Evolutionary conservation across 2,888 invertebrate species (phyloP).

Genomic region (Cephus pygmeus): DNA sequence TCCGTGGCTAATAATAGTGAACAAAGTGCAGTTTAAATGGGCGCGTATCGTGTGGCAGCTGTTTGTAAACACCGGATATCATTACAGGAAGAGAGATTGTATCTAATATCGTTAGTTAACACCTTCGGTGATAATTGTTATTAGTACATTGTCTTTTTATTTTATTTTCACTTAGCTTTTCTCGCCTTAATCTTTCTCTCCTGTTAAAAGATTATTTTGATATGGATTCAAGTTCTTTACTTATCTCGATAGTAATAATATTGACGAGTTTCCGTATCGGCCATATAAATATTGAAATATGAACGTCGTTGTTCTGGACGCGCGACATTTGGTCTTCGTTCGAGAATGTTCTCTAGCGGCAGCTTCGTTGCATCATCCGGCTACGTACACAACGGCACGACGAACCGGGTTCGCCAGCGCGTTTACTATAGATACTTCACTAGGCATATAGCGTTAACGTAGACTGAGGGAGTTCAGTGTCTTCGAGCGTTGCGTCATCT

Average conservation of each 20-base stretch:
- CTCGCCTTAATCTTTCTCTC: background rate
- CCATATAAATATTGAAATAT: background rate
- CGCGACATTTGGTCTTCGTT: background rate
- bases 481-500: constrained; percentile 30
- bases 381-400: background rate
- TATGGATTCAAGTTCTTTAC: background rate
- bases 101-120: background rate
- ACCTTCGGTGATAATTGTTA: background rate
- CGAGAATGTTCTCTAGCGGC: background rate
- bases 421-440: background rate
- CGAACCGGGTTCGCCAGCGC: background rate
- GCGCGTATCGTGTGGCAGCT: background rate
- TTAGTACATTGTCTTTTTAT: background rate
- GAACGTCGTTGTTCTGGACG: background rate
- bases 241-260: background rate
- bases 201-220: background rate
- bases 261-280: background rate
- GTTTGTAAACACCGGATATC: background rate
- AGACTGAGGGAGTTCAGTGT: constrained; percentile 27
- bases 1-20: background rate
- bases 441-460: background rate
- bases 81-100: background rate
- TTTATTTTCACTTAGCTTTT: background rate
- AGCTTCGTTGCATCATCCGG: background rate
- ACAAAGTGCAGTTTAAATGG: background rate